phyloP scores from a whole-genome alignment of 2,113 vertebrate genomes.

The Rattus rattus region DNA sequence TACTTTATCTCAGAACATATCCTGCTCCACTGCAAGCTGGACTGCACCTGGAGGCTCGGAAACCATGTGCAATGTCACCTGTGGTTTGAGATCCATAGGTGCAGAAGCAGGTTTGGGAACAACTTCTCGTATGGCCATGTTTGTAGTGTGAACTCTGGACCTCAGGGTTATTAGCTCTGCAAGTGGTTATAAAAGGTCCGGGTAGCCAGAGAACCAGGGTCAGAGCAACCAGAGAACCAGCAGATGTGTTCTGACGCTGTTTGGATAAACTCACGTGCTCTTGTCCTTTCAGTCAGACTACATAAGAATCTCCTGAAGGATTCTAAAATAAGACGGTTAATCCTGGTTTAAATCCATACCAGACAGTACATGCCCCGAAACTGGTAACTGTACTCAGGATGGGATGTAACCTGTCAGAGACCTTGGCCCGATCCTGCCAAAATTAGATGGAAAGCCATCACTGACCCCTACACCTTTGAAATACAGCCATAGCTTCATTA shows the following conservation, averaged over 20 bases:
- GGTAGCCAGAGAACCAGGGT: neutral
- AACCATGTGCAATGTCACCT: accelerated
- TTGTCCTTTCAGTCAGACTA: neutral
- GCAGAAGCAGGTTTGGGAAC: neutral
- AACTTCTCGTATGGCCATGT: neutral
- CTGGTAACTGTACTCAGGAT: neutral
- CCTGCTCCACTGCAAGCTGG: neutral
- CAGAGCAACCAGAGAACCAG: neutral
- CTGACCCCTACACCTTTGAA: neutral
- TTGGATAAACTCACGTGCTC: neutral
- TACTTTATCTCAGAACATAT: neutral
- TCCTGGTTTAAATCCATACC: neutral
- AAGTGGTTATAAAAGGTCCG: neutral
- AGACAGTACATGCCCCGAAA: neutral
- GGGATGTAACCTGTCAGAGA: neutral
- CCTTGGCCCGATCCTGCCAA: neutral
- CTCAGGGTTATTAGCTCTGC: neutral
- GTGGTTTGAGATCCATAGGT: neutral
- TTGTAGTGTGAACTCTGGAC: neutral
- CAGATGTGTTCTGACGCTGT: neutral
- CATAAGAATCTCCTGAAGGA: neutral
- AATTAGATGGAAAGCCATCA: neutral
- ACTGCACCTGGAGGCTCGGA: neutral
- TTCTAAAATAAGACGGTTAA: neutral
- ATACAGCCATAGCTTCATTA: neutral